These are phyloP conservation scores for Tenualosa thibaudeaui DNA, from an alignment of 2,797 vertebrate species.

Conservation along the genomic window DNA sequence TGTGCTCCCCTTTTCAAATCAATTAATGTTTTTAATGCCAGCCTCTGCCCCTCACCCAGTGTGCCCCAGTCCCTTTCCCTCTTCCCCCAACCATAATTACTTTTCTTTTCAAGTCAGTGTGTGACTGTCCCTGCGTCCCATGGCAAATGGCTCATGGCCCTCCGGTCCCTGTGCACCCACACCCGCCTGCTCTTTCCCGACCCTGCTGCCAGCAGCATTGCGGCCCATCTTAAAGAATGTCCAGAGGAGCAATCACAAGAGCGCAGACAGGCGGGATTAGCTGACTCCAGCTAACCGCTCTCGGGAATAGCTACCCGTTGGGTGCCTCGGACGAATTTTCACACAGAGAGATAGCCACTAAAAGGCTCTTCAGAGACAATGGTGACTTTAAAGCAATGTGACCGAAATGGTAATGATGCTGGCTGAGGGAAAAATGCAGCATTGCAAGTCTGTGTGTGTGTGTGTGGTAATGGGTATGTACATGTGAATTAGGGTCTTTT, in stretches of 20 bases:
- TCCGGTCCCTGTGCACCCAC: not conserved
- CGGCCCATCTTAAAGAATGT: not conserved
- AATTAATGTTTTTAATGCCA: conserved; percentile 20
- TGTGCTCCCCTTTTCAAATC: not conserved
- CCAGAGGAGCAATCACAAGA: conserved; percentile 15
- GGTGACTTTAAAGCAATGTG: conserved; percentile 11
- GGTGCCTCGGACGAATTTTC: not conserved
- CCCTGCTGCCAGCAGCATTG: not conserved
- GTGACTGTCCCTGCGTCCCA: conserved; percentile 16
- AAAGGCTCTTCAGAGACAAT: conserved; percentile 24
- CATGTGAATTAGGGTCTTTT: conserved; percentile 26
- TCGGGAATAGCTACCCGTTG: not conserved
- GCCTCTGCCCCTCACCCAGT: not conserved
- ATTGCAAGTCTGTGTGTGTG: not conserved
- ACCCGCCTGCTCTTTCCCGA: not conserved
- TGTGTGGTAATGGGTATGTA: not conserved
- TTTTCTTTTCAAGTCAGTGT: conserved; percentile 12
- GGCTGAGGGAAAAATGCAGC: conserved; percentile 9
- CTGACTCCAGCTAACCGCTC: conserved; percentile 5
- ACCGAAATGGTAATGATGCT: conserved; percentile 14
- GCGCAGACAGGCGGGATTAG: not conserved
- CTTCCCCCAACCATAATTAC: not conserved
- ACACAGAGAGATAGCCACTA: not conserved
- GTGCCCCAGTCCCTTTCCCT: not conserved
- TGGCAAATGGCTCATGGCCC: not conserved